Evolutionary conservation across 2,113 vertebrate species (phyloP), one percentile per base, ranked within the genome.

Genomic region (Erpornis zantholeuca): DNA sequence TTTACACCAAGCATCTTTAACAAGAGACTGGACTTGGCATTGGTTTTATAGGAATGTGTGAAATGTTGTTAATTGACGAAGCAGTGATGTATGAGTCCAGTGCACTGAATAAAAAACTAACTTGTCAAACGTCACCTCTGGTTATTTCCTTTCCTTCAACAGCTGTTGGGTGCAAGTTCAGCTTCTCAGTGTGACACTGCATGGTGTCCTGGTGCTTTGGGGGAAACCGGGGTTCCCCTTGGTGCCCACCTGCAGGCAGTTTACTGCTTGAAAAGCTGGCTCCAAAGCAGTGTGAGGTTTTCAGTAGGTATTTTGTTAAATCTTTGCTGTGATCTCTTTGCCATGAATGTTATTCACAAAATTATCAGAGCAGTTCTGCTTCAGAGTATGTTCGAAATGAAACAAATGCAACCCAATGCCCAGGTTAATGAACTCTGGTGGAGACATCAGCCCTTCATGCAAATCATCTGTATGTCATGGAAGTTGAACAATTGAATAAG

Each of bases 101-200:
- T 38, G 76, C 78, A 88, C 69, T 83, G 79, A 97, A 97, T 97
- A 97, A 97, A 95, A 61, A 69, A 24, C 47, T 75, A 77, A 90
- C 65, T 53, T 84, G 65, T 82, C 85, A 82, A 59, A 44, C 28
- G 40, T 83, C 36, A 20, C 25, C 47, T 87, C 23, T 0, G 2
- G 28, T 88, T 75, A 38, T 69, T 92, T 92, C 33, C 28, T 52
- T 82, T 88, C 20, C 47, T 82, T 72, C 50, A 38, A 11, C 38
- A 65, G 44, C n/a, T 33, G 33, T 60, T 86, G 9, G 27, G 24
- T 2, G 1, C 33, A 66, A 29, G 69, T 49, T 81, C 56, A 61
- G 29, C 42, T 71, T 59, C 25, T 47, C 5, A 10, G n/a, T 3
- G 1, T 60, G 44, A 36, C 64, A 18, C 38, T 53, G 25, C 1